Percentiles rank a stretch among this genome's conserved stretches.
phyloP scores from a whole-genome alignment of 2,113 vertebrate species.

The Rhea americana region DNA sequence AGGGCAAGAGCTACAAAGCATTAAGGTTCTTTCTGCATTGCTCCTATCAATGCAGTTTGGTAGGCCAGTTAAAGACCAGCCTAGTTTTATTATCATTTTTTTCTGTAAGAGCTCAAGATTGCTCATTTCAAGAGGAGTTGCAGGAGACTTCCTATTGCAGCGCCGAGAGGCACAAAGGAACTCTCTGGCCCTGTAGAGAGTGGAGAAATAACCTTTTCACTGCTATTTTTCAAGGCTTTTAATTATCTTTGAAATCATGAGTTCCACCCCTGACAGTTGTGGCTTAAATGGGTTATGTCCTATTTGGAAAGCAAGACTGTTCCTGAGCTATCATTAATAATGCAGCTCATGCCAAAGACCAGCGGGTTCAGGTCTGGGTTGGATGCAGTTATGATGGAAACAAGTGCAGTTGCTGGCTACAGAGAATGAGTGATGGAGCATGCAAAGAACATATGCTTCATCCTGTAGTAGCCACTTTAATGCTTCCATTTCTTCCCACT shows the following conservation, averaged over 20 bases:
- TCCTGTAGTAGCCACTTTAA: background rate
- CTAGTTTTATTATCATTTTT: background rate
- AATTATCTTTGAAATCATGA: background rate
- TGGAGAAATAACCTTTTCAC: background rate
- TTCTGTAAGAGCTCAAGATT: background rate
- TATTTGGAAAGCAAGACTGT: background rate
- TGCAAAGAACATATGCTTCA: background rate
- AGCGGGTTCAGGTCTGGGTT: background rate
- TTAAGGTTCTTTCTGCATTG: background rate
- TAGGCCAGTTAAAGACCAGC: background rate
- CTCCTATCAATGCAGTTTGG: background rate
- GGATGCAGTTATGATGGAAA: accelerated
- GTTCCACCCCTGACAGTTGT: background rate
- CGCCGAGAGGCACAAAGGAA: background rate
- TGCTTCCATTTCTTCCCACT: background rate
- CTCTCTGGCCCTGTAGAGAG: background rate
- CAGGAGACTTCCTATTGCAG: background rate
- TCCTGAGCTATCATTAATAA: accelerated
- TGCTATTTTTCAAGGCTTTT: background rate
- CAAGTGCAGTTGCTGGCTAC: background rate
- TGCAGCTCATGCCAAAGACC: background rate
- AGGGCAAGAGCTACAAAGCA: background rate
- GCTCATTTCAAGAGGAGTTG: background rate
- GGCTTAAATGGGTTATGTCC: background rate
- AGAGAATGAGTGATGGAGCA: background rate